These are phyloP conservation scores for Aythya baeri DNA, from an alignment of 2,113 vertebrate genomes.

Conservation along the genomic window DNA sequence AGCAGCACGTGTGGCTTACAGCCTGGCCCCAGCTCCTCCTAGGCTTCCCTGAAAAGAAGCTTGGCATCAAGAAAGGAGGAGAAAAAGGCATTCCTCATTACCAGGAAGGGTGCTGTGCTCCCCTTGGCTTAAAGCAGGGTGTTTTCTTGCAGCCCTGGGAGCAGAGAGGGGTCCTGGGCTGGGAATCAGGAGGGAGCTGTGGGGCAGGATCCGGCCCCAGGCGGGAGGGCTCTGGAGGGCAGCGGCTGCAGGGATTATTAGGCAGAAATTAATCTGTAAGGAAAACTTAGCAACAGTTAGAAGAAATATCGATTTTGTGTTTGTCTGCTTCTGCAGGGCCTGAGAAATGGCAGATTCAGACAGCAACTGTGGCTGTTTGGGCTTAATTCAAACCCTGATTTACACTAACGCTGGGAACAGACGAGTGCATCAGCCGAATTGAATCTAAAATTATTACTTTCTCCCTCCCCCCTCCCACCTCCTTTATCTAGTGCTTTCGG, in stretches of 20 bases:
- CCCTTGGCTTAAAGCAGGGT: background rate
- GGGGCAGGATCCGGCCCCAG: fast-evolving
- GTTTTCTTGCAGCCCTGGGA: too few species aligned
- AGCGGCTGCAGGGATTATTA: background rate
- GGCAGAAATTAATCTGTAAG: slow-evolving; percentile 25
- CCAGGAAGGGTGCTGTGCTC: background rate
- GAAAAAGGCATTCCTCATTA: fast-evolving
- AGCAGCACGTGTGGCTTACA: too few species aligned
- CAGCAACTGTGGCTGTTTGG: background rate
- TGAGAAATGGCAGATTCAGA: background rate
- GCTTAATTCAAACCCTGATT: slow-evolving; percentile 26
- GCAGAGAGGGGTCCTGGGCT: background rate
- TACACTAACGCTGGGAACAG: slow-evolving; percentile 7
- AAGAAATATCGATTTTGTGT: slow-evolving; percentile 39
- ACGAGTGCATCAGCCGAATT: background rate
- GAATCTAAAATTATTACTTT: background rate
- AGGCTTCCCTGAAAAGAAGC: background rate
- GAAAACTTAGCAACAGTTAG: slow-evolving; percentile 16
- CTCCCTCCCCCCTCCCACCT: fast-evolving
- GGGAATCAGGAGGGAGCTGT: background rate
- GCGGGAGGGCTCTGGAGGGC: background rate
- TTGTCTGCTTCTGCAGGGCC: background rate
- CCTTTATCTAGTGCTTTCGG: slow-evolving; percentile 3
- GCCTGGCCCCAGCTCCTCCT: too few species aligned
- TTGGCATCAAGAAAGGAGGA: background rate